These are phyloP conservation scores for Ochotona curzoniae DNA, from an alignment of 2,113 vertebrate genomes.

Conservation along the genomic window DNA sequence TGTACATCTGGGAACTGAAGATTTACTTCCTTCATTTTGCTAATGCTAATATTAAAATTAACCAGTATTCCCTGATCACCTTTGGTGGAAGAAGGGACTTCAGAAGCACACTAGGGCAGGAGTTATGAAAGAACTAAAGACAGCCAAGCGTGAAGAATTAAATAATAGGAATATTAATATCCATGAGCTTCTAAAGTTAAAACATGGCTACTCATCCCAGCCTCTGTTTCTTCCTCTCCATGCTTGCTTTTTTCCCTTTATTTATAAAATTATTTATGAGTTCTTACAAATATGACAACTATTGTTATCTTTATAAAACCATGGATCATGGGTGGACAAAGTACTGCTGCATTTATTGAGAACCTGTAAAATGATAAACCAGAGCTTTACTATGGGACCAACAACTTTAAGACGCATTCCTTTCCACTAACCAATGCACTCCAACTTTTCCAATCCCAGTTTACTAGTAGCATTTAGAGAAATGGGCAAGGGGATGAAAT, in stretches of 20 bases:
- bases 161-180: background rate
- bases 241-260: background rate
- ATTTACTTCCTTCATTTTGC: constrained; percentile 48
- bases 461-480: background rate
- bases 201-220: background rate
- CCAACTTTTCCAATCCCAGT: background rate
- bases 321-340: background rate
- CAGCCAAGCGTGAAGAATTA: background rate
- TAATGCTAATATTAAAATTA: constrained; percentile 60
- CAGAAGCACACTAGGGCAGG: background rate
- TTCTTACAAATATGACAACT: background rate
- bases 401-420: background rate
- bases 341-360: background rate
- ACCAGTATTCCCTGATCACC: constrained; percentile 19
- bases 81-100: constrained; percentile 3
- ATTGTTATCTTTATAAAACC: constrained; percentile 3
- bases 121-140: constrained; percentile 29
- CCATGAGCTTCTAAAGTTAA: background rate
- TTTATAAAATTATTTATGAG: background rate
- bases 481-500: background rate
- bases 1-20: constrained; percentile 9
- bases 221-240: background rate
- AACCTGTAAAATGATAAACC: background rate
- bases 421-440: background rate
- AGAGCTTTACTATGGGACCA: background rate